Evolutionary conservation across 2,888 invertebrate genomes (phyloP).

Genomic region (Leistus spinibarbis): DNA sequence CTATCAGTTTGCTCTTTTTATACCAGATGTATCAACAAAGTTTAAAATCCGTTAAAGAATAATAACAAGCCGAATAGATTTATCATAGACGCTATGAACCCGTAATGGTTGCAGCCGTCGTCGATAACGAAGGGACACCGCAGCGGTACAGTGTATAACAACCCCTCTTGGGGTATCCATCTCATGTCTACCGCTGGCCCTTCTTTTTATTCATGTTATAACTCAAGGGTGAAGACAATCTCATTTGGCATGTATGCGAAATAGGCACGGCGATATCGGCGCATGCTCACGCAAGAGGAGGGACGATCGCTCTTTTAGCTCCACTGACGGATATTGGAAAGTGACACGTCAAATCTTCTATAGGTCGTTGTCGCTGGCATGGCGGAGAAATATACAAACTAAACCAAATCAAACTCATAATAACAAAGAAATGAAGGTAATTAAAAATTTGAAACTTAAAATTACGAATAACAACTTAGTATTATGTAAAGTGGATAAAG

Average conservation of each 20-base stretch:
- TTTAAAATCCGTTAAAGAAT: not conserved
- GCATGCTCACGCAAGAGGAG: not conserved
- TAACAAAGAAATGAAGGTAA: no score
- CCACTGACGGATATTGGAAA: conserved; percentile 20
- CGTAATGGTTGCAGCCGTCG: not conserved
- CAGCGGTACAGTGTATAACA: not conserved
- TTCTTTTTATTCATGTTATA: conserved; percentile 27
- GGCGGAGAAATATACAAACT: not conserved
- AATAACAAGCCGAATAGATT: not conserved
- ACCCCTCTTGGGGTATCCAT: not conserved
- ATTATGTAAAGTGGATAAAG: no score
- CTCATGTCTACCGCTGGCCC: not conserved
- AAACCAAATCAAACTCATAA: no score
- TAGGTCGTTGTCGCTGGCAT: not conserved
- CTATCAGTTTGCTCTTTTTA: not conserved
- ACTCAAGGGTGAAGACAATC: conserved; percentile 20
- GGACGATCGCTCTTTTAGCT: conserved; percentile 6
- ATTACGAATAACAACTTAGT: no score
- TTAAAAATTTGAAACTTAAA: no score
- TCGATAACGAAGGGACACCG: not conserved
- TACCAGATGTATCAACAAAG: not conserved
- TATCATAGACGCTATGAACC: not conserved
- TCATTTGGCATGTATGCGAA: not conserved
- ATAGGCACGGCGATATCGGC: no score
- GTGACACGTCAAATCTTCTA: conserved; percentile 20